A percentile compares a stretch with the other conserved stretches of the same genome.
phyloP scores from a whole-genome alignment of 2,113 vertebrate genomes.

The Serilophus lunatus region DNA sequence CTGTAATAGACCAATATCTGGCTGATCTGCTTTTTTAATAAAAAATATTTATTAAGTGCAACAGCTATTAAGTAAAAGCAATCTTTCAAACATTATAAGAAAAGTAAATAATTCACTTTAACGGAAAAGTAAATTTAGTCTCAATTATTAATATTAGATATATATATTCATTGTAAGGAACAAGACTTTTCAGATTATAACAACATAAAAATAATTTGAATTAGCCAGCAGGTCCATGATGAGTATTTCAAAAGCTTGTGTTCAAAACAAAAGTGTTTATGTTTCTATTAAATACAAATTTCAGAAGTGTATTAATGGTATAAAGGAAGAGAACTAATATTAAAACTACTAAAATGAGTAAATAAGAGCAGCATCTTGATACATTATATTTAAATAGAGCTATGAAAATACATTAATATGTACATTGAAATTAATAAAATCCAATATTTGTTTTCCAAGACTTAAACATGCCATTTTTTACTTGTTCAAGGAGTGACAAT shows the following conservation, averaged over 20 bases:
- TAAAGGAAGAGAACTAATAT: conserved; percentile 25
- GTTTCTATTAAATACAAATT: conserved; percentile 52
- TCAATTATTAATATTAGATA: conserved; percentile 55
- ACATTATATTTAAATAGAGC: not conserved
- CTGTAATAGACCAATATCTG: not conserved
- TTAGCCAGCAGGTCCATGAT: conserved; percentile 55
- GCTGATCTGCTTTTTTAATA: not conserved
- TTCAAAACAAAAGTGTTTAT: conserved; percentile 48
- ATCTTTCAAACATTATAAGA: not conserved
- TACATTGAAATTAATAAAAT: not conserved
- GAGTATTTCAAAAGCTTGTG: conserved; percentile 62
- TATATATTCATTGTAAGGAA: conserved; percentile 27
- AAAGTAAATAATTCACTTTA: conserved; percentile 10
- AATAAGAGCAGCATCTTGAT: not conserved
- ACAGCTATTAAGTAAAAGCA: not conserved
- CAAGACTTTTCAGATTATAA: conserved; percentile 55
- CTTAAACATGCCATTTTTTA: not conserved
- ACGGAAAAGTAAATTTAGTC: conserved; percentile 13
- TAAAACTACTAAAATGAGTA: conserved; percentile 20
- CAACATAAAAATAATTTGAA: conserved; percentile 42
- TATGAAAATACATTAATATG: not conserved
- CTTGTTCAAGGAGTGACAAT: not conserved
- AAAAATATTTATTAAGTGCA: not conserved
- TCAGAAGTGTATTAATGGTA: conserved; percentile 19
- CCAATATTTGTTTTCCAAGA: not conserved